These are phyloP conservation scores for Perithous albicinctus DNA, from an alignment of 2,888 invertebrate species.

Conservation along the genomic window DNA sequence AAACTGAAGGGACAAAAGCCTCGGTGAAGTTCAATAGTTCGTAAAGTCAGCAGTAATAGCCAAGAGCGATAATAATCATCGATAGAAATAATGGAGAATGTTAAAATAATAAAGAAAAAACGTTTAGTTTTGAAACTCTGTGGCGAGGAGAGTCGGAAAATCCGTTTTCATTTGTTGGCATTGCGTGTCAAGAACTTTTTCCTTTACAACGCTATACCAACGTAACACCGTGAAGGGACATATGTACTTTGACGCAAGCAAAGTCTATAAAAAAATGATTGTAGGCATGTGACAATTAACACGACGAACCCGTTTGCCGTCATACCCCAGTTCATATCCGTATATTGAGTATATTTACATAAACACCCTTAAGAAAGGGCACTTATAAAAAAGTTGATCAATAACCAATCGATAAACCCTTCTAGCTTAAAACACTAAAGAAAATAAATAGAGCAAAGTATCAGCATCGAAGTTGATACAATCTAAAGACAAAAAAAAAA, in stretches of 20 bases:
- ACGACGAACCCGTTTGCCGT: background rate
- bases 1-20: background rate
- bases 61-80: background rate
- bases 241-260: background rate
- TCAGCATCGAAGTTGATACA: too few relatives aligned
- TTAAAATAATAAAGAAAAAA: background rate
- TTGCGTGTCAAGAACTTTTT: conserved; percentile 25
- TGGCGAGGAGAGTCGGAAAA: background rate
- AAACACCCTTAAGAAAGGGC: background rate
- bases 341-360: background rate
- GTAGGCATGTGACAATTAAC: conserved; percentile 20
- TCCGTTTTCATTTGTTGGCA: background rate
- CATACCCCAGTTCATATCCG: background rate
- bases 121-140: background rate
- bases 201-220: background rate
- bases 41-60: background rate
- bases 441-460: background rate
- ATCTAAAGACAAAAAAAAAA: too few relatives aligned
- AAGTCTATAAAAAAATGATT: conserved; percentile 20
- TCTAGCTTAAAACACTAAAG: background rate
- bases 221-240: background rate
- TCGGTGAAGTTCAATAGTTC: background rate
- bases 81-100: background rate
- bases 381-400: background rate
- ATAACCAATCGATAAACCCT: background rate